Evolutionary conservation across 2,888 invertebrate genomes (phyloP).

Genomic region (Torymus auratus): DNA sequence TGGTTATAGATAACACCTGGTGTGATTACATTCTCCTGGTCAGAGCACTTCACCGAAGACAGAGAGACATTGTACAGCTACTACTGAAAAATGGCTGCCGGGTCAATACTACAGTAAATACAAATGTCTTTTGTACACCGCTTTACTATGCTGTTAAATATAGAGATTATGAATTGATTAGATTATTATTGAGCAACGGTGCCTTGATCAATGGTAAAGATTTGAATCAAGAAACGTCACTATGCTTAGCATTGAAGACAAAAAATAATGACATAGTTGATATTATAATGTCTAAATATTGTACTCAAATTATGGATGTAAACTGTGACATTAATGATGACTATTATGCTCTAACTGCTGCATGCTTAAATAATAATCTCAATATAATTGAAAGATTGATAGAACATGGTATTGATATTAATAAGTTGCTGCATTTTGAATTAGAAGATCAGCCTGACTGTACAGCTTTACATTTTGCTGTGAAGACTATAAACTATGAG

Average conservation of each 20-base stretch:
- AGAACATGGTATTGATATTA: slow-evolving; percentile 5
- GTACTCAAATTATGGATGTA: slow-evolving; percentile 7
- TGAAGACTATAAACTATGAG: too few relatives aligned
- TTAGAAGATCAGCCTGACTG: not conserved
- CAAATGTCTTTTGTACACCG: slow-evolving; percentile 33
- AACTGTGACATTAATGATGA: slow-evolving; percentile 28
- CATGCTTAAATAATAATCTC: slow-evolving; percentile 22
- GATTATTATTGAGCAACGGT: slow-evolving; percentile 22
- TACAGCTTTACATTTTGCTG: too few relatives aligned
- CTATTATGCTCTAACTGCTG: slow-evolving; percentile 25
- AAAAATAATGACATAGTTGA: slow-evolving; percentile 30
- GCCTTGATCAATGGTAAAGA: slow-evolving; percentile 43
- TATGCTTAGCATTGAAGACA: slow-evolving; percentile 24
- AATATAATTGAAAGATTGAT: slow-evolving; percentile 25
- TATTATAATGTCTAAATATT: slow-evolving; percentile 23
- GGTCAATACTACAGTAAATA: slow-evolving; percentile 25
- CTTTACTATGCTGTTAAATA: slow-evolving; percentile 43
- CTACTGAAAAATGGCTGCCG: slow-evolving; percentile 29
- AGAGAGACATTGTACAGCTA: slow-evolving; percentile 19
- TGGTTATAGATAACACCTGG: slow-evolving; percentile 33
- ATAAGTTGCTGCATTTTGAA: not conserved
- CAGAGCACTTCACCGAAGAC: slow-evolving; percentile 34
- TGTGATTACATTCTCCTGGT: slow-evolving; percentile 35
- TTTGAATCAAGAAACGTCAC: slow-evolving; percentile 27
- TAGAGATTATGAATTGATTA: slow-evolving; percentile 9